Evolutionary conservation across 2,888 invertebrate genomes (phyloP).

Genomic region (Agapostemon virescens): DNA sequence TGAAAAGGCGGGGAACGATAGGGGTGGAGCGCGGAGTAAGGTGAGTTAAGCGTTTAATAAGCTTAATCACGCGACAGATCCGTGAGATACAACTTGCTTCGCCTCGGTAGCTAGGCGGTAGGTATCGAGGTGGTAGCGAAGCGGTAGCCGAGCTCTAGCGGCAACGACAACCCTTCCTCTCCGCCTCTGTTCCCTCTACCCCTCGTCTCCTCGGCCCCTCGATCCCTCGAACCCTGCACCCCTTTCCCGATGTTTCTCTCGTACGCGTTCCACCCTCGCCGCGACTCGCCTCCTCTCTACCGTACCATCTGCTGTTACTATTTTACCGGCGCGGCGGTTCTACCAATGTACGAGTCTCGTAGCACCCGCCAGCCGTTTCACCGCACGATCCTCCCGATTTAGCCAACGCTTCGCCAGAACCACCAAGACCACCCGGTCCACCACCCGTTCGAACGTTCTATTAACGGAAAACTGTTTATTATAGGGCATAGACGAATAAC

Average conservation of each 20-base stretch:
- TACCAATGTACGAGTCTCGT: conserved; percentile 71
- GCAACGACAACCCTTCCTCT: conserved; percentile 60
- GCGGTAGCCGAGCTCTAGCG: conserved; percentile 60
- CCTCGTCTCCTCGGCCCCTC: too few relatives aligned
- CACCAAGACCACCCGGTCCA: conserved; percentile 36
- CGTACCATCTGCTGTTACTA: conserved; percentile 80
- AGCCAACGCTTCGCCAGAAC: conserved; percentile 18
- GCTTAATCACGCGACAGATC: conserved; percentile 81
- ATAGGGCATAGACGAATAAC: conserved; percentile 73
- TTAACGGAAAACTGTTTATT: conserved; percentile 79
- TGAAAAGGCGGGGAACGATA: conserved; percentile 50
- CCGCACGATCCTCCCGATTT: conserved; percentile 50
- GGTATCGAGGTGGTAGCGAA: conserved; percentile 29
- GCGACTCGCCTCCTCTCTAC: conserved; percentile 60
- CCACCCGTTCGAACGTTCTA: conserved; percentile 63
- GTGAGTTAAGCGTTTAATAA: conserved; percentile 81
- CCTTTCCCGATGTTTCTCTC: conserved; percentile 37
- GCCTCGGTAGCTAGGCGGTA: conserved; percentile 71
- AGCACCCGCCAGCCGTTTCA: conserved; percentile 57
- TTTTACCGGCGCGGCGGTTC: conserved; percentile 77
- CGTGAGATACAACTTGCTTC: conserved; percentile 81
- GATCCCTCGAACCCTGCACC: too few relatives aligned
- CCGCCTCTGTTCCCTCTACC: background rate
- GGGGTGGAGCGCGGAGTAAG: conserved; percentile 60
- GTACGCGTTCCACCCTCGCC: conserved; percentile 51